These are phyloP conservation scores for Pterophyllum scalare DNA, from an alignment of 2,113 vertebrate genomes.

Conservation along the genomic window DNA sequence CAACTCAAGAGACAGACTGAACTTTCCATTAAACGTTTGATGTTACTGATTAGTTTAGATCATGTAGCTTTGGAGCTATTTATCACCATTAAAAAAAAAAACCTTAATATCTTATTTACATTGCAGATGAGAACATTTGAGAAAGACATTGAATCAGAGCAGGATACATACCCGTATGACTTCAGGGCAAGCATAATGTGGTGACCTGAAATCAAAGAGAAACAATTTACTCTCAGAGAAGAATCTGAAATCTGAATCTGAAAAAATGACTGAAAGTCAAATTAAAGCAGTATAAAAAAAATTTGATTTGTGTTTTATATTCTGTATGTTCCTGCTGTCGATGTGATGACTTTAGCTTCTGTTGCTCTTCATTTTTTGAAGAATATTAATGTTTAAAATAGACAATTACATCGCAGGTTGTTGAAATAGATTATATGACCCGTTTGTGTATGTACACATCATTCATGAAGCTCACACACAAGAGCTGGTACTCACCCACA, in stretches of 20 bases:
- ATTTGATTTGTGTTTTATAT: background rate
- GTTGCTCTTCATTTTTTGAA: background rate
- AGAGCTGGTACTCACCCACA: conserved; percentile 86
- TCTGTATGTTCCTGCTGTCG: background rate
- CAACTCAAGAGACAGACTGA: conserved; percentile 1
- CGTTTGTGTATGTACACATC: background rate
- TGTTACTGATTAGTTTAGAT: background rate
- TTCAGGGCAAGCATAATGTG: conserved; percentile 94
- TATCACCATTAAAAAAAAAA: background rate
- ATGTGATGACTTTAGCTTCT: background rate
- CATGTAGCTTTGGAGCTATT: background rate
- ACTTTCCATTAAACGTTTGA: background rate
- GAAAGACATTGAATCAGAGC: background rate
- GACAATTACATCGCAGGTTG: background rate
- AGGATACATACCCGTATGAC: conserved; percentile 88
- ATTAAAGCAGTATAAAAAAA: background rate
- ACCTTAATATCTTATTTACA: background rate
- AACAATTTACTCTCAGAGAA: background rate
- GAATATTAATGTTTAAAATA: background rate
- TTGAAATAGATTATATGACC: background rate
- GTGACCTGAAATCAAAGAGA: conserved; percentile 79
- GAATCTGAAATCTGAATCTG: too few relatives aligned
- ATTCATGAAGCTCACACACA: conserved; percentile 1
- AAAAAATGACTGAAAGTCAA: background rate
- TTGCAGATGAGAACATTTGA: conserved; percentile 11